phyloP scores from a whole-genome alignment of 2,888 invertebrate species.

The Pedicia rivosa region DNA sequence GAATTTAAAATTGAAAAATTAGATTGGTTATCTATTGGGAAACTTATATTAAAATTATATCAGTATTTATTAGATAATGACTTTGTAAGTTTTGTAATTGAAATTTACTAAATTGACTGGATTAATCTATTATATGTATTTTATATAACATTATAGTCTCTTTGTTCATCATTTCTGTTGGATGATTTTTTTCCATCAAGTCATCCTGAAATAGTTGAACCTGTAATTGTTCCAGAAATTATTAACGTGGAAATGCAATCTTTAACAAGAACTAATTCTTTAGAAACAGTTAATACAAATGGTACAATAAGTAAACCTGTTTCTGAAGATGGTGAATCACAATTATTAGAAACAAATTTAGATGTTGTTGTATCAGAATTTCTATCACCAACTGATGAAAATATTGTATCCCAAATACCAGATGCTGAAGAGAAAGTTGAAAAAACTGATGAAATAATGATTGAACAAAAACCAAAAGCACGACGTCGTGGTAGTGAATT shows the following conservation, averaged over 20 bases:
- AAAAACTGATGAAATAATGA: slow-evolving; percentile 12
- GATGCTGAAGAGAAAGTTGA: slow-evolving; percentile 26
- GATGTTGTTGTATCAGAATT: slow-evolving; percentile 14
- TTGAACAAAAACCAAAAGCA: slow-evolving; percentile 21
- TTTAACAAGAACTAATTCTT: too few relatives aligned
- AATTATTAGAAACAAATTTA: slow-evolving; percentile 15
- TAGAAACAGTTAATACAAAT: too few relatives aligned
- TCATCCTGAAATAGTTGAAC: too few relatives aligned
- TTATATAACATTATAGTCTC: too few relatives aligned
- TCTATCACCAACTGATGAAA: slow-evolving; percentile 14
- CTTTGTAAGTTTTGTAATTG: slow-evolving; percentile 30
- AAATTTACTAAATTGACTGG: too few relatives aligned
- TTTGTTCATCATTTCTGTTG: too few relatives aligned
- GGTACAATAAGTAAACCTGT: too few relatives aligned
- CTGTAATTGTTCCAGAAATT: too few relatives aligned
- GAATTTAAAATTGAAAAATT: slow-evolving; percentile 28
- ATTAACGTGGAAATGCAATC: too few relatives aligned
- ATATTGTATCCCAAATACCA: slow-evolving; percentile 15
- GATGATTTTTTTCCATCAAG: too few relatives aligned
- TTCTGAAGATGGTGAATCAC: slow-evolving; percentile 13
- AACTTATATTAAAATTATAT: slow-evolving; percentile 46
- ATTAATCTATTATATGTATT: too few relatives aligned
- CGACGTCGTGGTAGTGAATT: slow-evolving; percentile 57
- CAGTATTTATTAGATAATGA: slow-evolving; percentile 42
- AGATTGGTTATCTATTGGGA: slow-evolving; percentile 50